phyloP scores from a whole-genome alignment of 1,140 invertebrate species.

The Procambarus clarkii region DNA sequence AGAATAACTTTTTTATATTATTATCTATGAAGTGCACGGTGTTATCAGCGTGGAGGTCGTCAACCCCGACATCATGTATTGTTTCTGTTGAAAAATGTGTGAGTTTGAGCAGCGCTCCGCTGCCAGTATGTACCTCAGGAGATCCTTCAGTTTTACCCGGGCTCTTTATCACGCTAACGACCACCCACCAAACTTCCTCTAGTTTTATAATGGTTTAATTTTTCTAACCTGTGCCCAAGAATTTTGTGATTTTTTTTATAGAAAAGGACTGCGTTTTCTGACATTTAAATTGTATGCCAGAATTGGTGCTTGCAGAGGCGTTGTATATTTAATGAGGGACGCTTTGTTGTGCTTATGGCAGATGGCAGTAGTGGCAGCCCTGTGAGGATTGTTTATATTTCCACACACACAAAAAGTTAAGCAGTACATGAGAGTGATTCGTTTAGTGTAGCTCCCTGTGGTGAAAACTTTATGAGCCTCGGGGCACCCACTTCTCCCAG shows the following conservation, averaged over 20 bases:
- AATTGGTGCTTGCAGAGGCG: not conserved
- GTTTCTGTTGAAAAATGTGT: not conserved
- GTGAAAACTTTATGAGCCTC: not conserved
- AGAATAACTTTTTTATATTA: too few species aligned
- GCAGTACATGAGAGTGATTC: not conserved
- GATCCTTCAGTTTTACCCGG: not conserved
- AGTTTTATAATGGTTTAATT: slow-evolving; percentile 30
- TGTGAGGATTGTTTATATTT: too few species aligned
- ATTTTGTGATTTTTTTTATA: not conserved
- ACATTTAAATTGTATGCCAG: not conserved
- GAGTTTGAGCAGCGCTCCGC: not conserved
- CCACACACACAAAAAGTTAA: too few species aligned
- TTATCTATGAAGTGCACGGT: not conserved
- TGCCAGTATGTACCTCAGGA: not conserved
- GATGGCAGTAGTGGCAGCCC: too few species aligned
- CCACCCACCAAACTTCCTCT: slow-evolving; percentile 17
- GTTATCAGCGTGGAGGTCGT: not conserved
- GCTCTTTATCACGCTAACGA: slow-evolving; percentile 33
- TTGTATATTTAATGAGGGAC: too few species aligned
- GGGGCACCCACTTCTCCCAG: too few species aligned
- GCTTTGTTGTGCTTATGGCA: too few species aligned
- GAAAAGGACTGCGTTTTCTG: too few species aligned
- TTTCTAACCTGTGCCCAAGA: slow-evolving; percentile 3
- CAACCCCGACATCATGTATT: not conserved
- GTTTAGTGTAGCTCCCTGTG: not conserved